Evolutionary conservation across 2,888 invertebrate species (phyloP), one percentile per base, ranked within the genome.

Genomic region (Zygothrica quintamaculata): DNA sequence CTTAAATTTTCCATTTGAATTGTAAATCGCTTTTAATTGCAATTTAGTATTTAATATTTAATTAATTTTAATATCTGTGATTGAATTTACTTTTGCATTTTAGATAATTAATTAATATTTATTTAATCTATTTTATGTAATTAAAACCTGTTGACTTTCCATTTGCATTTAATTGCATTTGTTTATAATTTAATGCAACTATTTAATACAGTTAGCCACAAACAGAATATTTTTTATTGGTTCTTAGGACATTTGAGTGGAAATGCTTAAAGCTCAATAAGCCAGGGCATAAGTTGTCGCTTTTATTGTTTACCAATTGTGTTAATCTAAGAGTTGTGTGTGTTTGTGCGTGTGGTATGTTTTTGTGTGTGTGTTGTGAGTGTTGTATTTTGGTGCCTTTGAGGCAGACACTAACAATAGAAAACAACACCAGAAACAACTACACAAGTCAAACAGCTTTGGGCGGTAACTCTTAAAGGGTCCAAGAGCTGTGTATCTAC

Each of bases 281-380:
- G 71, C 62, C 29, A n/a, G 61, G 58, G 57, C 37, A 53, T 66
- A 70, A 70, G 77, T 76, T 67, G 76, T 56, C 71, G 55, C 65
- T 61, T 76, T 87, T 84, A 84, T 87, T 87, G 84, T 86, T 84
- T 84, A 75, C 77, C 84, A 84, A 84, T 84, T 84, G 84, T 80
- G 86, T 80, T 87, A 87, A 84, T 84, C 82, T 73, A 66, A 55
- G 64, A 84, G 78, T 79, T 61, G 58, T 65, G 39, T 57, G 39
- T 22, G 37, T 50, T 33, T 56, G 11, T 7, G 34, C 22, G 47
- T 26, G 48, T 8, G 47, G 1, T 57, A n/a, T n/a, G n/a, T n/a
- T 79, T 61, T 55, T 65, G 39, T 57, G 39, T 22, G 37, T 50
- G 37, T 56, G 11, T 7, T n/a, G 68, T 29, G 60, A 50, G 36